Conservation (phyloP, 2,113 vertebrate species). For the Anarhynchus alexandrinus region DNA sequence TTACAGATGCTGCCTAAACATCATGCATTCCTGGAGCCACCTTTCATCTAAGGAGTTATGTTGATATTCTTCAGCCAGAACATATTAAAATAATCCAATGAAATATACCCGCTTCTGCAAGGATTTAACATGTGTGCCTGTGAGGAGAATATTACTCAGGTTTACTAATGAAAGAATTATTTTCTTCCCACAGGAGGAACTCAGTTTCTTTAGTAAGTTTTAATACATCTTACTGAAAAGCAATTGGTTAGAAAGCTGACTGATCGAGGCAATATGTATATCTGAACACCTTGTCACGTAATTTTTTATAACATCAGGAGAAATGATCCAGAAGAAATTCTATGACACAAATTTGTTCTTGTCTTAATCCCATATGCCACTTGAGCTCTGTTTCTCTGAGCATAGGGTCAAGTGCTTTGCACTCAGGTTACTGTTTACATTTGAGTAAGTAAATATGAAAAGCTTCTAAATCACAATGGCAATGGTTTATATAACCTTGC, state of each 20-base stretch:
- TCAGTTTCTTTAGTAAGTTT: constrained; percentile 7
- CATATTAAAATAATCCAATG: constrained; percentile 45
- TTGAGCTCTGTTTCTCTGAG: constrained; percentile 17
- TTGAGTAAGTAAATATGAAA: constrained; percentile 27
- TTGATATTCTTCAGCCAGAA: constrained; percentile 39
- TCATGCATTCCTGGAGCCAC: constrained; percentile 24
- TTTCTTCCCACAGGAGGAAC: constrained; percentile 26
- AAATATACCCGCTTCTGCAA: constrained; percentile 30
- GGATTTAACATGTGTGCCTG: background rate
- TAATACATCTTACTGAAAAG: constrained; percentile 48
- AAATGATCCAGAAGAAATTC: constrained; percentile 5
- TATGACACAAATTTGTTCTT: constrained; percentile 18
- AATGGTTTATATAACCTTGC: background rate
- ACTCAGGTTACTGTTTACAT: constrained; percentile 29
- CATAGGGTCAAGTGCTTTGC: background rate
- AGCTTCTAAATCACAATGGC: background rate
- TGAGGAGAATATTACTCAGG: constrained; percentile 42
- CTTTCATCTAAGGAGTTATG: constrained; percentile 34
- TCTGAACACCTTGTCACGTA: background rate
- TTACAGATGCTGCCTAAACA: constrained; percentile 31
- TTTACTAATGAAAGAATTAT: constrained; percentile 26
- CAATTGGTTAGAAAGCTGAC: background rate
- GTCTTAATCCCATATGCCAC: constrained; percentile 35
- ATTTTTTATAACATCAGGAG: background rate
- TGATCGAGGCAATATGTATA: background rate